phyloP scores from a whole-genome alignment of 2,113 vertebrate species.

The Rhinolophus ferrumequinum region DNA sequence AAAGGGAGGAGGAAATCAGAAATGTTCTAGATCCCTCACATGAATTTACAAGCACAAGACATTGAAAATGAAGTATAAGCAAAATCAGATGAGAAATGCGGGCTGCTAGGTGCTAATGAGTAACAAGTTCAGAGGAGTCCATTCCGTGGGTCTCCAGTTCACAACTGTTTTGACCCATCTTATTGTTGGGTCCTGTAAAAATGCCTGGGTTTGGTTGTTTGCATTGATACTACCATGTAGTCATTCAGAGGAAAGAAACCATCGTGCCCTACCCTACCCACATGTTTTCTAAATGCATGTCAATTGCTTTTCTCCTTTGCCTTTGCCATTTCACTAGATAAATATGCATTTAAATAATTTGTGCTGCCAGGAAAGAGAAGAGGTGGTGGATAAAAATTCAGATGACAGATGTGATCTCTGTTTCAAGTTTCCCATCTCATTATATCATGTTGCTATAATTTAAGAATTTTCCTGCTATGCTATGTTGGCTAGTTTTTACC shows the following conservation, averaged over 20 bases:
- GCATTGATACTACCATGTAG: neutral
- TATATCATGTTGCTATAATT: neutral
- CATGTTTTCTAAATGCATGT: neutral
- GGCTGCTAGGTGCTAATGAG: fast-evolving
- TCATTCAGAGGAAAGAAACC: neutral
- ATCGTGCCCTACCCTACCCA: fast-evolving
- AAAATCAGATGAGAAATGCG: neutral
- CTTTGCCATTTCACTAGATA: neutral
- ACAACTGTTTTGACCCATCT: neutral
- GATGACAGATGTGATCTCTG: neutral
- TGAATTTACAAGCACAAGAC: neutral
- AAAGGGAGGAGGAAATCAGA: neutral
- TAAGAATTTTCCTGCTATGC: neutral
- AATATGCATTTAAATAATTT: neutral
- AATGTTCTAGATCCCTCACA: neutral
- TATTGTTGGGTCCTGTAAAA: neutral
- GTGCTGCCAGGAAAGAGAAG: neutral
- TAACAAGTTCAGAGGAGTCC: neutral
- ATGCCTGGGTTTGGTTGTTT: neutral
- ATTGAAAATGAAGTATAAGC: neutral
- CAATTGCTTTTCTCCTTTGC: neutral
- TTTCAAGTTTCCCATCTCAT: neutral
- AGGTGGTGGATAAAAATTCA: neutral
- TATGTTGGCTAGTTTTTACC: neutral
- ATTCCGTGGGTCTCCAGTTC: neutral